These are phyloP conservation scores for Papilio glaucus DNA, from an alignment of 1,140 invertebrate genomes.

Conservation along the genomic window DNA sequence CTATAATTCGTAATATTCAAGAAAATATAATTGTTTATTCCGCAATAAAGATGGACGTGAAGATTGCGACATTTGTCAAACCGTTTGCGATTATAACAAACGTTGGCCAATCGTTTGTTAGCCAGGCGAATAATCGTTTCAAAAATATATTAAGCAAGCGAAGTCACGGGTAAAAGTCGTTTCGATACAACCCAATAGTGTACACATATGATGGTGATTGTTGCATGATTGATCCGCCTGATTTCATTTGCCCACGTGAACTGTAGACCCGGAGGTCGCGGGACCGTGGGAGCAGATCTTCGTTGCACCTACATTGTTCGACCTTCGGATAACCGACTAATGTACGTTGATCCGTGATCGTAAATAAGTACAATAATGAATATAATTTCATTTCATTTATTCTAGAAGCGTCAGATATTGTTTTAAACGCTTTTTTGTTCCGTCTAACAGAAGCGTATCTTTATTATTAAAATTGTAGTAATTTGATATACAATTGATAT, in stretches of 20 bases:
- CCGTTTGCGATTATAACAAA: slow-evolving; percentile 17
- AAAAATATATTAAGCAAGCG: slow-evolving; percentile 19
- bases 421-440: slow-evolving; percentile 20
- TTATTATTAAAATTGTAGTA: slow-evolving; percentile 11
- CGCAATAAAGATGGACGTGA: background rate
- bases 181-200: slow-evolving; percentile 18
- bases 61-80: slow-evolving; percentile 31
- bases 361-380: slow-evolving; percentile 38
- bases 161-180: slow-evolving; percentile 29
- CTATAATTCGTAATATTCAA: too few relatives aligned
- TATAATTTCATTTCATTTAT: slow-evolving; percentile 37
- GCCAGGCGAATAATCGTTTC: background rate
- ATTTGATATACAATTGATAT: slow-evolving; percentile 9
- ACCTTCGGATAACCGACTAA: slow-evolving; percentile 39
- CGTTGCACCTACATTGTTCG: slow-evolving; percentile 45
- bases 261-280: slow-evolving; percentile 53
- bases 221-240: slow-evolving; percentile 71
- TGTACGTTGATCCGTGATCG: slow-evolving; percentile 32
- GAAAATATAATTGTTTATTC: too few relatives aligned
- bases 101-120: slow-evolving; percentile 31
- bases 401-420: slow-evolving; percentile 2
- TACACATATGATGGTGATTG: slow-evolving; percentile 51
- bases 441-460: slow-evolving; percentile 23
- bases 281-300: slow-evolving; percentile 57
- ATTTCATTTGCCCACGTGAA: slow-evolving; percentile 70